Conservation (phyloP, 2,888 invertebrate species). For the Autographa gamma region DNA sequence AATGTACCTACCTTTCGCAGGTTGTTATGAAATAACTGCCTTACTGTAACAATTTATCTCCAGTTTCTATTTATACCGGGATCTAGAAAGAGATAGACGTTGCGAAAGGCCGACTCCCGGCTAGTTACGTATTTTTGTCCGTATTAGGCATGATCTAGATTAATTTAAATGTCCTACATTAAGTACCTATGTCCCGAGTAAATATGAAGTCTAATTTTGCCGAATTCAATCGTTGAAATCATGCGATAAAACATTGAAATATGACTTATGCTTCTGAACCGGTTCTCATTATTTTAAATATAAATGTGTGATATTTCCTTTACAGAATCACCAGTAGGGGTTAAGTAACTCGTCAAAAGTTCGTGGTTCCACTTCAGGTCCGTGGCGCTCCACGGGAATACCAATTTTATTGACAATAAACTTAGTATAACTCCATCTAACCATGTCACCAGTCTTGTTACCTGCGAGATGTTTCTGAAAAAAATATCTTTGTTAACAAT, state of each 20-base stretch:
- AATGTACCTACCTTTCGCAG: background rate
- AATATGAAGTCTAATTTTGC: no score
- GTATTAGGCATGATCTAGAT: background rate
- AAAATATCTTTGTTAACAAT: background rate
- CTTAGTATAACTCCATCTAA: constrained; percentile 43
- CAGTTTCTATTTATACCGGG: background rate
- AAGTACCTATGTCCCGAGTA: background rate
- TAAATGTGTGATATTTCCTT: no score
- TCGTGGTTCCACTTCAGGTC: constrained; percentile 10
- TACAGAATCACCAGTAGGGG: constrained; percentile 12
- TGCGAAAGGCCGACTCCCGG: background rate
- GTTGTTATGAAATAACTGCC: no score
- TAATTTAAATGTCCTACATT: background rate
- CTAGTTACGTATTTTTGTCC: background rate
- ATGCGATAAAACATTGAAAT: no score
- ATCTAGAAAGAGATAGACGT: constrained; percentile 1
- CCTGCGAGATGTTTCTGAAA: constrained; percentile 17
- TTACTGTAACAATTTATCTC: background rate
- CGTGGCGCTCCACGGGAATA: constrained; percentile 25
- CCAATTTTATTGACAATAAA: constrained; percentile 34
- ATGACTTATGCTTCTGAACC: no score
- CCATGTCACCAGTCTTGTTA: constrained; percentile 13
- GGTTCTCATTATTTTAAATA: no score
- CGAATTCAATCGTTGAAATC: no score
- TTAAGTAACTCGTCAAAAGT: constrained; percentile 17